Percentiles rank a stretch among this genome's conserved stretches.
Conservation (phyloP, 2,113 vertebrate species). For the Notothenia coriiceps region DNA sequence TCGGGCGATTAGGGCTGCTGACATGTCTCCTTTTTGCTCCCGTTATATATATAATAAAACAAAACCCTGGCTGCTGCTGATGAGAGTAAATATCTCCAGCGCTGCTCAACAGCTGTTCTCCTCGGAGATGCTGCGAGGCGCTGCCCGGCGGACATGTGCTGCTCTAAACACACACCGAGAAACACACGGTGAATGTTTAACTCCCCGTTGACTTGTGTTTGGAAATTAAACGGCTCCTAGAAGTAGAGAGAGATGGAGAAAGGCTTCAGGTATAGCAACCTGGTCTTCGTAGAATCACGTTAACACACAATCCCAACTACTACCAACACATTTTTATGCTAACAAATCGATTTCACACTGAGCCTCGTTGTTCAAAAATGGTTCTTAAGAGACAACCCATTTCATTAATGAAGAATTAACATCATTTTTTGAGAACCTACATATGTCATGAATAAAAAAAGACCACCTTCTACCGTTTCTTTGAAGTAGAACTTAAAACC, state of each 20-base stretch:
- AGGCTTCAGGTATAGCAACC: slow-evolving; percentile 21
- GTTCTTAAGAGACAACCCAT: no score
- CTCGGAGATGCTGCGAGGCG: slow-evolving; percentile 59
- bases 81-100: slow-evolving; percentile 75
- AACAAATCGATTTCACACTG: no score
- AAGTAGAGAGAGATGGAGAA: slow-evolving; percentile 1
- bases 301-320: no score
- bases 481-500: no score
- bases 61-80: slow-evolving; percentile 50
- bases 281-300: no score
- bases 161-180: slow-evolving; percentile 55
- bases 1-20: slow-evolving; percentile 75
- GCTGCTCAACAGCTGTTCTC: slow-evolving; percentile 81
- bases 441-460: no score
- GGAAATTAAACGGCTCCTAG: slow-evolving; percentile 46
- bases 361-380: no score
- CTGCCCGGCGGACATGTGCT: slow-evolving; percentile 44
- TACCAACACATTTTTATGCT: no score
- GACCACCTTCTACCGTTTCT: no score
- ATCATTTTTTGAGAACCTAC: no score
- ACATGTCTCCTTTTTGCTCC: slow-evolving; percentile 72
- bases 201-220: slow-evolving; percentile 58
- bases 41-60: background rate
- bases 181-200: slow-evolving; percentile 63
- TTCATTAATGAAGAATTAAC: no score